Evolutionary conservation across 2,113 vertebrate species (phyloP).

Genomic region (Laticauda colubrina): DNA sequence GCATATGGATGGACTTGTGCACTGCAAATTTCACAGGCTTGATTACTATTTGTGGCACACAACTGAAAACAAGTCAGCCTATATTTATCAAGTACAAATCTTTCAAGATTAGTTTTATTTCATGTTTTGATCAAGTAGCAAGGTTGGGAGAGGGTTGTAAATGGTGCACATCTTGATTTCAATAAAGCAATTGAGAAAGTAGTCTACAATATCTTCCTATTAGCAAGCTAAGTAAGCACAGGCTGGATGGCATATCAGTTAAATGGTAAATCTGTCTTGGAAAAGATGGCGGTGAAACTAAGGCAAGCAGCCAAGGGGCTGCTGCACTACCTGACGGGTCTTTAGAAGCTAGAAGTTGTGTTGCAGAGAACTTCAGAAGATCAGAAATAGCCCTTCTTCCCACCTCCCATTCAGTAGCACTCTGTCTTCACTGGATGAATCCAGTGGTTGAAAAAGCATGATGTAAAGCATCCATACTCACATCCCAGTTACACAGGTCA

Average conservation of each 20-base stretch:
- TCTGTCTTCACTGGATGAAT: conserved; percentile 1
- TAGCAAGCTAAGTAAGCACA: background rate
- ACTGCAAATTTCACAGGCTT: background rate
- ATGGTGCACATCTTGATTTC: too few species aligned
- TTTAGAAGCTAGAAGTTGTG: conserved; percentile 32
- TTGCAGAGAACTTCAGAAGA: conserved; percentile 44
- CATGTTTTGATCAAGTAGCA: too few species aligned
- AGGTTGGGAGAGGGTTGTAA: too few species aligned
- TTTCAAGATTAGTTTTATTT: too few species aligned
- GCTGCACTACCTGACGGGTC: conserved; percentile 32
- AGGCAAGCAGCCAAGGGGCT: too few species aligned
- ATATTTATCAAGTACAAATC: background rate
- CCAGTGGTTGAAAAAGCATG: conserved; percentile 24
- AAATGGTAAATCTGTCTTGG: background rate
- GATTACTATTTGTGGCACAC: background rate
- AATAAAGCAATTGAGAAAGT: background rate
- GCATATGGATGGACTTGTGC: background rate
- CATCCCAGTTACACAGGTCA: conserved; percentile 83
- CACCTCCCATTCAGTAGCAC: conserved; percentile 54
- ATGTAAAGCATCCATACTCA: conserved; percentile 20
- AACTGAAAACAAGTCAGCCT: background rate
- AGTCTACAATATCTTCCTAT: background rate
- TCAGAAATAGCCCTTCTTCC: conserved; percentile 49
- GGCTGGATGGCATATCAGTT: background rate
- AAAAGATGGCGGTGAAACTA: background rate